Evolutionary conservation across 2,888 invertebrate genomes (phyloP).

Genomic region (Mimas tiliae): DNA sequence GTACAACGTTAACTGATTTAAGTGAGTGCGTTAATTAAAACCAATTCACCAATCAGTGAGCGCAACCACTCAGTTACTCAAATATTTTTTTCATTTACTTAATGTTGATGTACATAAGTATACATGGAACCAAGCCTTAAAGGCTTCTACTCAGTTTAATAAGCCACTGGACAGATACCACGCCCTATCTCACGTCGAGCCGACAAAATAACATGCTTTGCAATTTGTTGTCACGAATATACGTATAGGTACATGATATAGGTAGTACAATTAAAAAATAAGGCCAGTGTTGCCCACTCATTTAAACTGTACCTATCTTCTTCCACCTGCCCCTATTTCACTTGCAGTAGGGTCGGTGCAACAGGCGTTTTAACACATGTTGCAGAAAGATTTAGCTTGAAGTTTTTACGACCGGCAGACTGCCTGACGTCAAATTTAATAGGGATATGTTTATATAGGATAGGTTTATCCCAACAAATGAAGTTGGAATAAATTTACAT

Average conservation of each 20-base stretch:
- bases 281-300: too few relatives aligned
- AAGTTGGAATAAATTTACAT: too few relatives aligned
- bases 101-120: not conserved
- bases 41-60: not conserved
- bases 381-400: too few relatives aligned
- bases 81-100: not conserved
- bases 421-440: too few relatives aligned
- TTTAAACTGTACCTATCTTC: too few relatives aligned
- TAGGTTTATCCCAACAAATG: too few relatives aligned
- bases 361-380: too few relatives aligned
- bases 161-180: slow-evolving; percentile 18
- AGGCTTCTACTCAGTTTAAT: slow-evolving; percentile 20
- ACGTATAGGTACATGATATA: not conserved
- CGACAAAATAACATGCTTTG: slow-evolving; percentile 4
- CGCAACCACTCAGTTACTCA: not conserved
- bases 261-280: too few relatives aligned
- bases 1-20: not conserved
- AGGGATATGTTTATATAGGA: too few relatives aligned
- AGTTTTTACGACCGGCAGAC: too few relatives aligned
- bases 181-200: slow-evolving; percentile 15
- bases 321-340: too few relatives aligned
- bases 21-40: not conserved
- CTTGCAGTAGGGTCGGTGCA: too few relatives aligned
- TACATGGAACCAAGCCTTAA: not conserved
- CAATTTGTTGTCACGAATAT: not conserved